A percentile compares a stretch with the other conserved stretches of the same genome.
phyloP scores from a whole-genome alignment of 2,113 vertebrate species.

The Chlamydotis undulata region DNA sequence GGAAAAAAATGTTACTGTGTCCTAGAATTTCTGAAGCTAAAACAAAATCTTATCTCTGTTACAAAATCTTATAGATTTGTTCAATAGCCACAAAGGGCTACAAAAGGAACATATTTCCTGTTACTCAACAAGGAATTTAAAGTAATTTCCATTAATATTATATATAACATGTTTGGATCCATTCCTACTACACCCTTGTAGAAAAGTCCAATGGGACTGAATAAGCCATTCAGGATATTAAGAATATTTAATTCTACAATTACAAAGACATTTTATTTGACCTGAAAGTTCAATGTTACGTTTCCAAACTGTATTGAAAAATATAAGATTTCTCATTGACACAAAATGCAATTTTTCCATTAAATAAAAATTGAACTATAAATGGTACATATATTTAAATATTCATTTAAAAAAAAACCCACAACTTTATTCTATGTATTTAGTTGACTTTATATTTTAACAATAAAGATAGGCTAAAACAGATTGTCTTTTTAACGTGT shows the following conservation, averaged over 20 bases:
- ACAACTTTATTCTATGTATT: not conserved
- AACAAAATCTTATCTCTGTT: not conserved
- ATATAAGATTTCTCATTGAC: not conserved
- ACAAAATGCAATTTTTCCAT: not conserved
- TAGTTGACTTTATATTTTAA: not conserved
- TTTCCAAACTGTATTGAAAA: not conserved
- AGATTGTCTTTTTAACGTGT: not conserved
- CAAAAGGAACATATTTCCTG: not conserved
- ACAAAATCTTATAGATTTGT: not conserved
- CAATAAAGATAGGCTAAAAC: not conserved
- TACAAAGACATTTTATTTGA: not conserved
- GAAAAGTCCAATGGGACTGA: not conserved
- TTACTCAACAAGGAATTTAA: not conserved
- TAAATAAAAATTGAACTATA: not conserved
- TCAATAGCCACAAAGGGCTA: not conserved
- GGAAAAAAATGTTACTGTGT: not conserved
- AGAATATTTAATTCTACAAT: conserved; percentile 11
- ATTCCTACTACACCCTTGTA: not conserved
- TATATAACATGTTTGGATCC: not conserved
- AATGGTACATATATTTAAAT: not conserved
- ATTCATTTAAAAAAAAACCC: not conserved
- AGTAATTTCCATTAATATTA: not conserved
- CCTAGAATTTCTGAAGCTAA: not conserved
- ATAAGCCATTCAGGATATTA: not conserved
- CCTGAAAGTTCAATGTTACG: not conserved